These are phyloP conservation scores for Orgyia antiqua DNA, from an alignment of 2,888 invertebrate genomes.

Conservation along the genomic window DNA sequence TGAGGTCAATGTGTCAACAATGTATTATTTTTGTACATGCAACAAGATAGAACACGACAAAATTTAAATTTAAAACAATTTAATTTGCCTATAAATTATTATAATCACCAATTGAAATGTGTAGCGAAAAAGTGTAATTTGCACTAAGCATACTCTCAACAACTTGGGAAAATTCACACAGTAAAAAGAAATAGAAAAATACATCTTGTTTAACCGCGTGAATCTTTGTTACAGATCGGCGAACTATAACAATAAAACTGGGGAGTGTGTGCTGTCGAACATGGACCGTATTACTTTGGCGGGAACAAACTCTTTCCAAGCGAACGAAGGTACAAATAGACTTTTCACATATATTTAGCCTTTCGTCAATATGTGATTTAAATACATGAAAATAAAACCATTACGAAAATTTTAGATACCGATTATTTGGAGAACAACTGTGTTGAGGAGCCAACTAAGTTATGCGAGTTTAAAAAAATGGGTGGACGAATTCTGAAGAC, in stretches of 20 bases:
- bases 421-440: constrained; percentile 96
- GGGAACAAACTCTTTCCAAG: constrained; percentile 87
- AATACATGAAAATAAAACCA: neutral
- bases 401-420: constrained; percentile 49
- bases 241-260: constrained; percentile 91
- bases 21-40: constrained; percentile 13
- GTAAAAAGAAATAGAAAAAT: constrained; percentile 43
- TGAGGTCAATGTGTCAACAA: constrained; percentile 22
- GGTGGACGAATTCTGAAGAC: constrained; percentile 93
- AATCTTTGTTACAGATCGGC: constrained; percentile 86
- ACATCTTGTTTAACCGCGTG: constrained; percentile 46
- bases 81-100: constrained; percentile 23
- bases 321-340: constrained; percentile 77
- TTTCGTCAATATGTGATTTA: constrained; percentile 7
- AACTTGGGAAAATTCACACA: constrained; percentile 66
- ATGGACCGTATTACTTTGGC: constrained; percentile 95
- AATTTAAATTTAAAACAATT: too few species aligned
- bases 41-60: constrained; percentile 8
- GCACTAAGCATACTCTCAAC: constrained; percentile 32
- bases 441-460: constrained; percentile 94
- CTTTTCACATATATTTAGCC: constrained; percentile 18
- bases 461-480: constrained; percentile 95
- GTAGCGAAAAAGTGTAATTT: constrained; percentile 32
- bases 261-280: constrained; percentile 91
- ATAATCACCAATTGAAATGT: constrained; percentile 30